Percentiles rank a stretch among this genome's conserved stretches.
These are phyloP conservation scores for Erpetoichthys calabaricus DNA, from an alignment of 2,797 vertebrate species.

Conservation along the genomic window DNA sequence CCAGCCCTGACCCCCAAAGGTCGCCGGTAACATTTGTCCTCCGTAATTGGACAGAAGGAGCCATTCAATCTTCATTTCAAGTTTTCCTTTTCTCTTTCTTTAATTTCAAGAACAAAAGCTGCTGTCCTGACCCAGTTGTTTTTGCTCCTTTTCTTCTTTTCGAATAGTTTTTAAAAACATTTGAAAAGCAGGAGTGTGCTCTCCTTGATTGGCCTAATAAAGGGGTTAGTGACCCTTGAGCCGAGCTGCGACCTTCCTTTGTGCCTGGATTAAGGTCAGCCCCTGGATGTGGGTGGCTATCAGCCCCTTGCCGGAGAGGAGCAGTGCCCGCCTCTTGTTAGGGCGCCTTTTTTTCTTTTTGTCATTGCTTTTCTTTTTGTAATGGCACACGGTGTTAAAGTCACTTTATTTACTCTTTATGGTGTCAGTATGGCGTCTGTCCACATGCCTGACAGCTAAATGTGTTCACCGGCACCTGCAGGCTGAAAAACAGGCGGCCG, in stretches of 20 bases:
- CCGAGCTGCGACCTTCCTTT: constrained; percentile 44
- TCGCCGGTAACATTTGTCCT: constrained; percentile 59
- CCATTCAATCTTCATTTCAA: constrained; percentile 68
- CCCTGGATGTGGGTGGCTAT: constrained; percentile 55
- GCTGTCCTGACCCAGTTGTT: constrained; percentile 60
- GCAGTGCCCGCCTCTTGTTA: constrained; percentile 53
- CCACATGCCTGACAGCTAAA: constrained; percentile 40
- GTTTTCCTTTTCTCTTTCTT: constrained; percentile 52
- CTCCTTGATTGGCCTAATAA: constrained; percentile 58
- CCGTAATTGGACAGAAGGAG: constrained; percentile 73
- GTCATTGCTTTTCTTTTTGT: constrained; percentile 15
- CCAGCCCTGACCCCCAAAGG: constrained; percentile 54
- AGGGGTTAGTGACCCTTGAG: constrained; percentile 66
- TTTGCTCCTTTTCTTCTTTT: constrained; percentile 46
- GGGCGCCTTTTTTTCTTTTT: constrained; percentile 33
- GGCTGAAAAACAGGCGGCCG: too few species aligned
- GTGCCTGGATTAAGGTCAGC: constrained; percentile 49
- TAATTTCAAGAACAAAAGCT: constrained; percentile 43
- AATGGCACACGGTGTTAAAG: constrained; percentile 33
- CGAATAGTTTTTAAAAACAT: constrained; percentile 52
- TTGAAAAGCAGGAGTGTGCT: constrained; percentile 71
- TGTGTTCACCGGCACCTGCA: constrained; percentile 4
- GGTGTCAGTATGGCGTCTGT: constrained; percentile 37
- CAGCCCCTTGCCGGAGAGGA: constrained; percentile 47
- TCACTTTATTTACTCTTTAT: constrained; percentile 28